A percentile compares a stretch with the other conserved stretches of the same genome.
phyloP scores from a whole-genome alignment of 2,888 invertebrate genomes.

The Nipponacmea schrenckii region DNA sequence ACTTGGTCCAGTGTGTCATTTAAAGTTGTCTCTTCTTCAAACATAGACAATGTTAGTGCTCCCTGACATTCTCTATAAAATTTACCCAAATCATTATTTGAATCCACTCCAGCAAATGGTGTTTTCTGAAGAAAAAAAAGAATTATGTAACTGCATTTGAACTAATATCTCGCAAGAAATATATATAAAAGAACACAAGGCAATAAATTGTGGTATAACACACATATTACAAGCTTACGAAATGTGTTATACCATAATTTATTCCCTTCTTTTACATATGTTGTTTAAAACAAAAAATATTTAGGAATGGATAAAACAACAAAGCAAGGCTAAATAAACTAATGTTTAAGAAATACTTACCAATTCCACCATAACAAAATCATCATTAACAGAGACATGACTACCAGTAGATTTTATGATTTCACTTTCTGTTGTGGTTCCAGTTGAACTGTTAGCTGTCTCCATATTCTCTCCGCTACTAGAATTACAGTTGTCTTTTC shows the following conservation, averaged over 20 bases:
- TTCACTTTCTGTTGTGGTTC: conserved; percentile 26
- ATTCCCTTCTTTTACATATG: too few relatives aligned
- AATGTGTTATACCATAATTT: too few relatives aligned
- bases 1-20: conserved; percentile 73
- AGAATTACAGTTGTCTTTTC: conserved; percentile 8
- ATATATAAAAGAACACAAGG: too few relatives aligned
- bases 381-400: conserved; percentile 70
- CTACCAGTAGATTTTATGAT: conserved; percentile 48
- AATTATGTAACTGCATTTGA: neutral
- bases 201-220: too few relatives aligned
- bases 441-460: conserved; percentile 22
- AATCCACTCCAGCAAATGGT: conserved; percentile 79
- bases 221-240: too few relatives aligned
- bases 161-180: neutral
- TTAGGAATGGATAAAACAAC: too few relatives aligned
- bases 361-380: conserved; percentile 80
- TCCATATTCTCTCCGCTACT: conserved; percentile 17
- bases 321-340: too few relatives aligned
- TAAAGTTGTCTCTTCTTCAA: conserved; percentile 59
- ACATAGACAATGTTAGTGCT: conserved; percentile 74
- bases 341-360: too few relatives aligned
- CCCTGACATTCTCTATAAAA: conserved; percentile 84
- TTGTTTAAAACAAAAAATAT: too few relatives aligned
- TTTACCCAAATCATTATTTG: conserved; percentile 79
- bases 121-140: conserved; percentile 77